A percentile compares a stretch with the other conserved stretches of the same genome.
phyloP scores from a whole-genome alignment of 92 coral and sea anemone genomes.

The Muricea muricata region DNA sequence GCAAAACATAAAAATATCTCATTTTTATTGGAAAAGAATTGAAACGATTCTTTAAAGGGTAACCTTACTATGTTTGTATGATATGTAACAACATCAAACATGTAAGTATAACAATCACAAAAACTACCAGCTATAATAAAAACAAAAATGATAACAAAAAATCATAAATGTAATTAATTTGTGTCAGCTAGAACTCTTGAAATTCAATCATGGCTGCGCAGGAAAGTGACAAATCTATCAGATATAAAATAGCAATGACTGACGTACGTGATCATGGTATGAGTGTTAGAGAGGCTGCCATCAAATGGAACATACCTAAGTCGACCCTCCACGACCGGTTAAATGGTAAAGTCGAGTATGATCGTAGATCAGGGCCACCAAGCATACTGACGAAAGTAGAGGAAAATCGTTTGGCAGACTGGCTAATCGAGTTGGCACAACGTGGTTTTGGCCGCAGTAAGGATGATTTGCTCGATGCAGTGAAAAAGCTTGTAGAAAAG shows the following conservation, averaged over 20 bases:
- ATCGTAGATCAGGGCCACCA: conserved; percentile 27
- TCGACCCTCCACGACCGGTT: conserved; percentile 38
- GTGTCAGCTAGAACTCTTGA: neutral
- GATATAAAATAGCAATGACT: conserved; percentile 19
- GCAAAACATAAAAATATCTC: no score
- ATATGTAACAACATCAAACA: no score
- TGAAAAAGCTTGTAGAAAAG: conserved; percentile 55
- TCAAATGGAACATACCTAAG: conserved; percentile 26
- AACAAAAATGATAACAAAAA: no score
- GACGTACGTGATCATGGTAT: conserved; percentile 35
- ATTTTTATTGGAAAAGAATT: no score
- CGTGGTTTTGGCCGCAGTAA: conserved; percentile 49
- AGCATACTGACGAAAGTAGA: conserved; percentile 36
- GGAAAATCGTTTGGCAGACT: conserved; percentile 44
- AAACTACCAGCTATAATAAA: no score
- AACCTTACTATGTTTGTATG: no score
- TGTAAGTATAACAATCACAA: no score
- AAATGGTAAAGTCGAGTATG: conserved; percentile 34
- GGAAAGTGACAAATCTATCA: neutral
- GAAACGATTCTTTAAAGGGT: no score
- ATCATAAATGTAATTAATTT: no score
- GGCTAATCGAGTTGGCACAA: conserved; percentile 42
- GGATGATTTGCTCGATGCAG: conserved; percentile 49
- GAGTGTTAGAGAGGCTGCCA: conserved; percentile 41
- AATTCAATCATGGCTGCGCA: neutral